Base-by-base conservation (phyloP, 2,888 invertebrate species). In the Ashinkailepas kermadecensis region DNA sequence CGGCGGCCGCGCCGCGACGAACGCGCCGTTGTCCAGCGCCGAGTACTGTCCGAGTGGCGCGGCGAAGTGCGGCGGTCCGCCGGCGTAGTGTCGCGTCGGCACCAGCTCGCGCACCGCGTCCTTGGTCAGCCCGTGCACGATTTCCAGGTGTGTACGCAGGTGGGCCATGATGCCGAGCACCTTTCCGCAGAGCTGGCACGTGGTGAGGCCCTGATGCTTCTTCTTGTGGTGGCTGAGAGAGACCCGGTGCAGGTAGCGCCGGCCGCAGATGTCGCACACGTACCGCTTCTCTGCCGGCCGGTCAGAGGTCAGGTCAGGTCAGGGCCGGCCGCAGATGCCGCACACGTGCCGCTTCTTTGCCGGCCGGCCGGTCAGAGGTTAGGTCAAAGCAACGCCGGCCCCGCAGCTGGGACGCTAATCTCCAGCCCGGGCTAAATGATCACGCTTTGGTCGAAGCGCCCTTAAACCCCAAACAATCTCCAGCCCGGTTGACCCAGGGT, bases 91-190 rank as follows among this genome's bases (percentile, higher is more conserved):
- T 3, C 74, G 74, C 18, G 74, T 74, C 0, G 74, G 74, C 54
- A 74, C 74, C 74, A 74, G 13, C 2, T 15, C 74, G 8, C 74
- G 54, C 7, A 74, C 74, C 54, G 54, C 74, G 54, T 74, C 74
- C 15, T 23, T 23, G 9, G 18, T 21, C 54, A 74, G 54, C 18
- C 74, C 74, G 21, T 74, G 74, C 21, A 74, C 74, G 6, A 21
- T 54, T 21, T 54, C 74, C 15, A 74, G 74, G 21, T 74, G 74
- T 0, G 56, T 56, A 18, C 74, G 74, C 54, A 74, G 74, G 56
- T 74, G 74, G 1, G 74, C 74, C 54, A 56, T 74, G 74, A 74
- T 74, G 74, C 74, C 74, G 9, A 74, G 74, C 56, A 74, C 74
- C n/a, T 74, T 74, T 7, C 74, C 74, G 74, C 74, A 74, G 1